These are phyloP conservation scores for Tupaia tana DNA, from an alignment of 2,113 vertebrate genomes.

Conservation along the genomic window DNA sequence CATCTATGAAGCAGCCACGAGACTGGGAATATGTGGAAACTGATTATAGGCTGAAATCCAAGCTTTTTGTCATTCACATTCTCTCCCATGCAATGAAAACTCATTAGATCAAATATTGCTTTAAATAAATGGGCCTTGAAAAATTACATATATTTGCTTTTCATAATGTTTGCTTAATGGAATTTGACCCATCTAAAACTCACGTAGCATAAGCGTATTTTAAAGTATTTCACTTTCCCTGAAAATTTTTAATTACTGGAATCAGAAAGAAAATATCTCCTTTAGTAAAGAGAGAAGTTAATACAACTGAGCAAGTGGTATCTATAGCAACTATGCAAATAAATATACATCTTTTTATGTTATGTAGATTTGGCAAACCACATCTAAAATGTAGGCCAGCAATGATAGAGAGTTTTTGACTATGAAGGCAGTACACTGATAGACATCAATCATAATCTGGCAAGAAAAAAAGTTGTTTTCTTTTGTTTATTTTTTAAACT, in stretches of 20 bases:
- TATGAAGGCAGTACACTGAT: neutral
- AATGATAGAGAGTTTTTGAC: neutral
- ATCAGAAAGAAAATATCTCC: slow-evolving; percentile 7
- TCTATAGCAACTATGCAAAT: neutral
- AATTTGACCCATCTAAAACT: slow-evolving; percentile 27
- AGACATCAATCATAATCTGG: neutral
- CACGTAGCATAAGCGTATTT: slow-evolving; percentile 16
- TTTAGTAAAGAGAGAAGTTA: slow-evolving; percentile 24
- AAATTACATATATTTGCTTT: slow-evolving; percentile 48
- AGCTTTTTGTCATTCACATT: neutral
- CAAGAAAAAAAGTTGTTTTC: neutral
- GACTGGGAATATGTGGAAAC: neutral
- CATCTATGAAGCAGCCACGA: neutral
- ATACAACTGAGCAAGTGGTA: neutral
- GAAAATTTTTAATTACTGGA: slow-evolving; percentile 12
- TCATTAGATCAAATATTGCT: slow-evolving; percentile 1
- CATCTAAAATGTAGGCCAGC: neutral
- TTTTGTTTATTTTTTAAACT: neutral
- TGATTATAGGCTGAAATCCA: neutral
- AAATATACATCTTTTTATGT: neutral
- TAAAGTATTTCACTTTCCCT: slow-evolving; percentile 34
- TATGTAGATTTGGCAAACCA: neutral
- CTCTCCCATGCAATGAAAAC: neutral
- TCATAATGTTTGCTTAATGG: slow-evolving; percentile 26
- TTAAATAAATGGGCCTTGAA: neutral